Base-by-base conservation (phyloP, 1,140 invertebrate species). In the Bombus soroeensis region DNA sequence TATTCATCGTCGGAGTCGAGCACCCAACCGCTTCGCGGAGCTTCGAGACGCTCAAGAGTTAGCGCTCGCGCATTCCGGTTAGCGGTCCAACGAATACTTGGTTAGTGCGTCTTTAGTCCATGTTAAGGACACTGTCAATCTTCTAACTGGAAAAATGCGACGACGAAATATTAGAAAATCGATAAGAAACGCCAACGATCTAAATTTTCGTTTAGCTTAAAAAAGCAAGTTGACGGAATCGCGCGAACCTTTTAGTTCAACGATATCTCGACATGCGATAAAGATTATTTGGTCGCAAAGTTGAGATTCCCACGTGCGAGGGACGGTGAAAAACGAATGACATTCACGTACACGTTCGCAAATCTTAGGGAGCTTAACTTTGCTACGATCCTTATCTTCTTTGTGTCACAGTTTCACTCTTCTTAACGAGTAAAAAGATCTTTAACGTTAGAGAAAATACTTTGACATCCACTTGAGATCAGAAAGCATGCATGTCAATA, bases 41-140 rank as follows among this genome's bases (percentile, higher is more conserved):
- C 80, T n/a, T 39, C 68, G 62, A 91, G 89, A 90, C 80, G 70
- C 68, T 68, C 78, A 87, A 77, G 83, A 91, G 90, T 89, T 91
- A 88, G 79, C 85, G 87, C 77, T 80, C 77, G 83, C 79, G 78
- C 88, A 92, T 92, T 92, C 91, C 88, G 85, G 89, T 93, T 92
- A 93, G 90, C 92, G 91, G 89, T 92, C 81, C 78, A 78, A 81
- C 79, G 74, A 90, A 90, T 81, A 82, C 85, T 87, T 81, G 62
- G 57, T 66, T 83, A 74, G 83, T 83, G 68, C 66, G 47, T 64
- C 85, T 87, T 66, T 57, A 70, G 73, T 81, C 81, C 37, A 83
- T 81, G 47, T 34, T 59, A 62, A 72, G 75, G 39, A 37, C 76
- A 43, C 73, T 70, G 79, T 43, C 82, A 70, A n/a, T n/a, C 32